Conservation (phyloP, 2,797 vertebrate genomes). For the Pampus argenteus region DNA sequence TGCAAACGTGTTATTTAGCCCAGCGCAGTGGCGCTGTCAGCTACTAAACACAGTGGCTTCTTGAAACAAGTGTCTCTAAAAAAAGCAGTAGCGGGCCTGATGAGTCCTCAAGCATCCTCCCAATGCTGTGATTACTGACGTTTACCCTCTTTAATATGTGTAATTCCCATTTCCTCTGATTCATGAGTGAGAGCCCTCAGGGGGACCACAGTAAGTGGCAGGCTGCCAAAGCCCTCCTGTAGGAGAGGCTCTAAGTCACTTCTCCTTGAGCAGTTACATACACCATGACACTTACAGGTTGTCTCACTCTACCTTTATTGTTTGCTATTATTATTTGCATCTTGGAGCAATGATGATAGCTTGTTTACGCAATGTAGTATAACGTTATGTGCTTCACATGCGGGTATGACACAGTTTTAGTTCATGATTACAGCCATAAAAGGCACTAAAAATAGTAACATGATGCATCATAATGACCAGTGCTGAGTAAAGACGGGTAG, state of each 20-base stretch:
- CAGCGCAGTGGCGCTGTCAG: conserved; percentile 49
- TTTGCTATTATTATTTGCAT: conserved; percentile 81
- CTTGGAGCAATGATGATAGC: conserved; percentile 66
- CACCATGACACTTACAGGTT: conserved; percentile 76
- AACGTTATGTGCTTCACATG: conserved; percentile 66
- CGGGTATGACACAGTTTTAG: conserved; percentile 65
- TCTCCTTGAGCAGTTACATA: conserved; percentile 72
- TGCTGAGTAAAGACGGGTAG: conserved; percentile 35
- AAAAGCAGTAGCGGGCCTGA: conserved; percentile 77
- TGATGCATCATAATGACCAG: conserved; percentile 58
- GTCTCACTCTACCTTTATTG: conserved; percentile 78
- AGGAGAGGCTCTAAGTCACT: conserved; percentile 80
- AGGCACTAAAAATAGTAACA: conserved; percentile 46
- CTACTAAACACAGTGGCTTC: conserved; percentile 72
- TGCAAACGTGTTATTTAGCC: conserved; percentile 58
- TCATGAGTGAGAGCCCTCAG: conserved; percentile 85
- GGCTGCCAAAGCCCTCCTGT: conserved; percentile 84
- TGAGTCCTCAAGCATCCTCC: conserved; percentile 83
- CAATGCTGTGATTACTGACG: conserved; percentile 86
- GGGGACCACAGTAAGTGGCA: conserved; percentile 83
- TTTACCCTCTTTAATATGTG: conserved; percentile 90
- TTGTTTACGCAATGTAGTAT: conserved; percentile 67
- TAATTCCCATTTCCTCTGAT: conserved; percentile 89
- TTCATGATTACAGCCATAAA: conserved; percentile 57
- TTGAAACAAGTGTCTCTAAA: conserved; percentile 80